A percentile compares a stretch with the other conserved stretches of the same genome.
phyloP scores from a whole-genome alignment of 2,888 invertebrate species.

The Ditula angustiorana region DNA sequence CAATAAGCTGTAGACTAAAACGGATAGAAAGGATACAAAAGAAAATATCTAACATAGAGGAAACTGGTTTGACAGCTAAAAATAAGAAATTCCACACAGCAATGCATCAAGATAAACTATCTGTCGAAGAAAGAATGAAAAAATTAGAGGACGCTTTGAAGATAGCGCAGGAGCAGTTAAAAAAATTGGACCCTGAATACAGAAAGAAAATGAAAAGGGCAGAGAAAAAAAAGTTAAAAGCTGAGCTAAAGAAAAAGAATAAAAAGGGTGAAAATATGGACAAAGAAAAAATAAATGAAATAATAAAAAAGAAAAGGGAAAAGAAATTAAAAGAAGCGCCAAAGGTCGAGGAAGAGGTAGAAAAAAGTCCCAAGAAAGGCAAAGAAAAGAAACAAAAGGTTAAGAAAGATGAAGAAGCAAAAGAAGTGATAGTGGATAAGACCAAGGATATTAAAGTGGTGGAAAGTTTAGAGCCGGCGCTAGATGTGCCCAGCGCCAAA shows the following conservation, averaged over 20 bases:
- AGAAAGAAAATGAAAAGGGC: slow-evolving; percentile 41
- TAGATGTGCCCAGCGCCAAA: slow-evolving; percentile 72
- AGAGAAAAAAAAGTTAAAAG: slow-evolving; percentile 40
- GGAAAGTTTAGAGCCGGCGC: slow-evolving; percentile 60
- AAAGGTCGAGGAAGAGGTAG: slow-evolving; percentile 47
- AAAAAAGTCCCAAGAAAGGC: slow-evolving; percentile 41
- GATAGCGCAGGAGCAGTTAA: slow-evolving; percentile 56
- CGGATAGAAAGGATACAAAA: slow-evolving; percentile 57
- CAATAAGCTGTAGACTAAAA: slow-evolving; percentile 58
- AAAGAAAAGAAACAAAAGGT: slow-evolving; percentile 45
- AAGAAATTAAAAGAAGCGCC: slow-evolving; percentile 42
- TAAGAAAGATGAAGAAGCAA: slow-evolving; percentile 44
- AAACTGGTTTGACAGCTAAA: slow-evolving; percentile 59
- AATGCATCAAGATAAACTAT: slow-evolving; percentile 66
- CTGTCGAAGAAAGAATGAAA: slow-evolving; percentile 57
- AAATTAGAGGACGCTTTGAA: slow-evolving; percentile 59
- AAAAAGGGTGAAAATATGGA: slow-evolving; percentile 41
- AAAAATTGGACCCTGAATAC: slow-evolving; percentile 49
- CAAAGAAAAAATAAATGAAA: slow-evolving; percentile 44
- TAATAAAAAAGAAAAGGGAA: slow-evolving; percentile 40
- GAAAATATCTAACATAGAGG: slow-evolving; percentile 68
- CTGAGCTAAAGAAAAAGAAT: slow-evolving; percentile 47
- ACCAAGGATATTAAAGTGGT: slow-evolving; percentile 51
- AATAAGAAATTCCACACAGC: slow-evolving; percentile 73
- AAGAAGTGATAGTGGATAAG: slow-evolving; percentile 47